A percentile compares a stretch with the other conserved stretches of the same genome.
These are phyloP conservation scores for Pitta sordida DNA, from an alignment of 2,113 vertebrate genomes.

Conservation along the genomic window DNA sequence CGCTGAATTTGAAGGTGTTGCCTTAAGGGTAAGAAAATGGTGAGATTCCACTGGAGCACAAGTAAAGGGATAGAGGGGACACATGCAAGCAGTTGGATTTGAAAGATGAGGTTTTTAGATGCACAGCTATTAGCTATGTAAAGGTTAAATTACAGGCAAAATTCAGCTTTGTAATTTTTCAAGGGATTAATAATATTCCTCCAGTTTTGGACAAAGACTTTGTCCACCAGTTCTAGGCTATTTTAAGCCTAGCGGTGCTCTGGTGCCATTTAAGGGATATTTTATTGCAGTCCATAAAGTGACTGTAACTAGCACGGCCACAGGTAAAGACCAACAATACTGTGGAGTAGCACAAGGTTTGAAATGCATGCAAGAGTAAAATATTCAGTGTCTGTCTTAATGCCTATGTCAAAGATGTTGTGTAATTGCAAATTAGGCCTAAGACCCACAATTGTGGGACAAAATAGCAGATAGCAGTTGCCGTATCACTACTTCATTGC, in stretches of 20 bases:
- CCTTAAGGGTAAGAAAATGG: background rate
- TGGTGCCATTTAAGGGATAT: background rate
- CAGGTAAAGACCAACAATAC: background rate
- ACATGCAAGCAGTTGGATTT: background rate
- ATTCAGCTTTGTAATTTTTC: background rate
- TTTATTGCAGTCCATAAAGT: background rate
- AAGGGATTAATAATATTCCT: background rate
- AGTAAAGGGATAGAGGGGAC: background rate
- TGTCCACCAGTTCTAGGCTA: background rate
- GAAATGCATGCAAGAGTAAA: background rate
- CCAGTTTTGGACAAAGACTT: background rate
- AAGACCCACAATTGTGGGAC: background rate
- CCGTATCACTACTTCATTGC: background rate
- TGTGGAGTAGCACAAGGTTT: background rate
- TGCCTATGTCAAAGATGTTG: background rate
- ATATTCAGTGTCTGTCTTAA: background rate
- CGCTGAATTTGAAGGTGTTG: background rate
- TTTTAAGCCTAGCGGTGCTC: background rate
- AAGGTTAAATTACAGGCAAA: background rate
- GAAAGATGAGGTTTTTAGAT: background rate
- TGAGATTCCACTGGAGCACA: background rate
- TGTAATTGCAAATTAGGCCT: background rate
- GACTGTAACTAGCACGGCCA: accelerated
- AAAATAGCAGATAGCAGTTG: background rate
- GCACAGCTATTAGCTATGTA: background rate